Evolutionary conservation across 2,888 invertebrate species (phyloP).

Genomic region (Magallana nippona): DNA sequence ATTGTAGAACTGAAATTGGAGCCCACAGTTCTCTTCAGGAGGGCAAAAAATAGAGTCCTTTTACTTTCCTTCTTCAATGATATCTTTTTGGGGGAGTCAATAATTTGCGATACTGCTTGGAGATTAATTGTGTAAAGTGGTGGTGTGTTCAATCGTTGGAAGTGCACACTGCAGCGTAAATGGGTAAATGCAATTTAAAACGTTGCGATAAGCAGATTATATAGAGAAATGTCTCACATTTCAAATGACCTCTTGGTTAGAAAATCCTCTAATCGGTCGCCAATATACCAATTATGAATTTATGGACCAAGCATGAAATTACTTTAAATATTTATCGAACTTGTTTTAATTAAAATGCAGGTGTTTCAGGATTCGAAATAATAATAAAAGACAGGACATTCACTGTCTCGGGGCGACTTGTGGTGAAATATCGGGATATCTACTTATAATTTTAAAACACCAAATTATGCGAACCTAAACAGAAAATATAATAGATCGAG

Average conservation of each 20-base stretch:
- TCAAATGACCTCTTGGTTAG: not conserved
- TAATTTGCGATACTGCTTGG: not conserved
- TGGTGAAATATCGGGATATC: no score
- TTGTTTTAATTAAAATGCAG: no score
- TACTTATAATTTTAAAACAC: no score
- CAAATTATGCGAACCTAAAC: no score
- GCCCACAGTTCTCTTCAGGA: not conserved
- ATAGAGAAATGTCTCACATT: not conserved
- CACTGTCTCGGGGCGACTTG: no score
- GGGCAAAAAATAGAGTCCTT: not conserved
- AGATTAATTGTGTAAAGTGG: constrained; percentile 9
- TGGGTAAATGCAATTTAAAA: constrained; percentile 22
- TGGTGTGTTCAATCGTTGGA: not conserved
- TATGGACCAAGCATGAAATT: no score
- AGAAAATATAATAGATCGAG: no score
- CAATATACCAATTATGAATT: no score
- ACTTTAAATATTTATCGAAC: no score
- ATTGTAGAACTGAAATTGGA: not conserved
- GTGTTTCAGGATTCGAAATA: no score
- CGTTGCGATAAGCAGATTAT: not conserved
- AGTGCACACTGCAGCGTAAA: not conserved
- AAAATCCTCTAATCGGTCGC: no score
- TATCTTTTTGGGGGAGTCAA: constrained; percentile 8
- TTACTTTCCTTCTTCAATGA: not conserved
- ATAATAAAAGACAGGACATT: no score